Conservation (phyloP, 2,113 vertebrate species). For the Xerus inauris region DNA sequence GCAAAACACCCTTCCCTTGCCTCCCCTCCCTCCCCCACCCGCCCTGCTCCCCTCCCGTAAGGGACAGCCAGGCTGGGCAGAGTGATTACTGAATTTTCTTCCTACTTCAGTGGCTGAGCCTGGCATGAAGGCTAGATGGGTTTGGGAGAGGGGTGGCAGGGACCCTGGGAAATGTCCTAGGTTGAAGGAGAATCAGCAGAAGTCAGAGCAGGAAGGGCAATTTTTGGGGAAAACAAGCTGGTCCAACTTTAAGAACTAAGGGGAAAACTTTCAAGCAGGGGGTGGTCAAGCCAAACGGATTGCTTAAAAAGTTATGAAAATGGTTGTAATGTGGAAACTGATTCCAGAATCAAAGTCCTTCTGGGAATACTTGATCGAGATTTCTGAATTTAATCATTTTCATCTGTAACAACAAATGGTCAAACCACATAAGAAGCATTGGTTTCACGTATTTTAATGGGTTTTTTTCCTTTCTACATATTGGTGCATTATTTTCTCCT, state of each 20-base stretch:
- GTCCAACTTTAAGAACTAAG: neutral
- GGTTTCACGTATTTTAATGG: slow-evolving; percentile 45
- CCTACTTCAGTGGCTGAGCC: neutral
- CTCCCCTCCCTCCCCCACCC: too few relatives aligned
- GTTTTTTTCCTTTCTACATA: neutral
- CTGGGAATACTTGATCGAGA: slow-evolving; percentile 58
- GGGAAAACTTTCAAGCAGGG: neutral
- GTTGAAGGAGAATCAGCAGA: neutral
- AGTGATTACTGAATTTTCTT: neutral
- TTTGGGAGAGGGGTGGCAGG: neutral
- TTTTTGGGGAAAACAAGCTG: neutral
- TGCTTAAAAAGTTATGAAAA: slow-evolving; percentile 43
- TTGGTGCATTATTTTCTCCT: neutral
- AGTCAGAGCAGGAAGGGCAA: neutral
- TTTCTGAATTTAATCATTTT: slow-evolving; percentile 66
- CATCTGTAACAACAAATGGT: slow-evolving; percentile 68
- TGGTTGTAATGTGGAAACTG: slow-evolving; percentile 19
- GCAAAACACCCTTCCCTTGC: neutral
- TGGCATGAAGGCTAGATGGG: neutral
- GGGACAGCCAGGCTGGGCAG: neutral
- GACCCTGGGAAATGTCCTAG: neutral
- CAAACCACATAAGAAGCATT: slow-evolving; percentile 46
- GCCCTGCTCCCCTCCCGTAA: too few relatives aligned
- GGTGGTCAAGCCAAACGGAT: neutral
- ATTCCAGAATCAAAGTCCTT: slow-evolving; percentile 62